Percentiles rank a stretch among this genome's conserved stretches.
phyloP scores from a whole-genome alignment of 2,888 invertebrate species.

The Eilema caniola region DNA sequence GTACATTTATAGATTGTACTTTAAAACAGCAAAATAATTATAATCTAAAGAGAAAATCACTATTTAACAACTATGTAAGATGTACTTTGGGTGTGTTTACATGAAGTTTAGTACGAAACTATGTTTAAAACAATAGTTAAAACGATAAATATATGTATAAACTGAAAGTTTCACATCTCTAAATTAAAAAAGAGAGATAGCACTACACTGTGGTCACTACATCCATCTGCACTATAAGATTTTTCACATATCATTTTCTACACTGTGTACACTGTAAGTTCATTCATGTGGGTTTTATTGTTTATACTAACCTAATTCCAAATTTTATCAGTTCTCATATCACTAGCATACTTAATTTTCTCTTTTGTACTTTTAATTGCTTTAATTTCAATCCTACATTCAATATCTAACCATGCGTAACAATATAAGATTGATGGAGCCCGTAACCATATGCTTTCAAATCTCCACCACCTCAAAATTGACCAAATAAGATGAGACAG shows the following conservation, averaged over 20 bases:
- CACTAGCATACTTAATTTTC: not conserved
- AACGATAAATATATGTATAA: not conserved
- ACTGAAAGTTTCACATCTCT: not conserved
- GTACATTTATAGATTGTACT: slow-evolving; percentile 58
- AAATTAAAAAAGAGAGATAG: not conserved
- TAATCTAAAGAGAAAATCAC: slow-evolving; percentile 49
- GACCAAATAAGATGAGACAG: slow-evolving; percentile 71
- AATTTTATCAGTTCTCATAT: not conserved
- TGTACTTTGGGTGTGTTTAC: slow-evolving; percentile 40
- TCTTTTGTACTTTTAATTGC: not conserved
- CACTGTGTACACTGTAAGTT: not conserved
- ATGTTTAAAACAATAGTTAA: not conserved
- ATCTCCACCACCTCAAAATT: slow-evolving; percentile 56
- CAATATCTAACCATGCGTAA: not conserved
- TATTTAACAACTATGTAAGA: slow-evolving; percentile 33
- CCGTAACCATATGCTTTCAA: not conserved
- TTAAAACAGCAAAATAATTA: slow-evolving; percentile 49
- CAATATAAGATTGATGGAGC: not conserved
- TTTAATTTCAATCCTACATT: not conserved
- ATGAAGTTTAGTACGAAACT: slow-evolving; percentile 16
- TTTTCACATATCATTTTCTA: not conserved
- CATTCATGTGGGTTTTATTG: not conserved
- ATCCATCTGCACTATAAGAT: not conserved
- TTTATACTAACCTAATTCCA: not conserved
- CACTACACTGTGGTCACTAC: not conserved